A percentile compares a stretch with the other conserved stretches of the same genome.
Evolutionary conservation across 2,797 vertebrate species (phyloP).

Genomic region (Corythornis leucogaster): DNA sequence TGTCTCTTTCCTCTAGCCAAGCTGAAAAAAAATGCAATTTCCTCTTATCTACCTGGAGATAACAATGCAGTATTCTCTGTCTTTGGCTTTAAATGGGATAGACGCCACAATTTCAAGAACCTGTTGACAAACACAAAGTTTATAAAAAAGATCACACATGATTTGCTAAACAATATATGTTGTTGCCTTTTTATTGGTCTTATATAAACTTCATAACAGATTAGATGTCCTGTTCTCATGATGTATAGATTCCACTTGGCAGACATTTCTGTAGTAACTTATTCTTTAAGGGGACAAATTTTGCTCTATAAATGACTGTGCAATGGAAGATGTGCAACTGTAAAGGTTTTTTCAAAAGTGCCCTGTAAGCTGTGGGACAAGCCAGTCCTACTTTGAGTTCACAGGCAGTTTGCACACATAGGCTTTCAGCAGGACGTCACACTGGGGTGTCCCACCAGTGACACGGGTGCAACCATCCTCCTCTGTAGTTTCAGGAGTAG

Average conservation of each 20-base stretch:
- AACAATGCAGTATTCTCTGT: not conserved
- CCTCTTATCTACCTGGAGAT: not conserved
- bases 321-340: not conserved
- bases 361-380: accelerated
- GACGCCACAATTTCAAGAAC: not conserved
- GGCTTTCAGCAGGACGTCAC: too few relatives aligned
- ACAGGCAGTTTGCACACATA: not conserved
- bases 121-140: not conserved
- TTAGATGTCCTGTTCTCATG: not conserved
- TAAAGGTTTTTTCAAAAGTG: not conserved
- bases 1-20: not conserved
- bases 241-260: not conserved
- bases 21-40: not conserved
- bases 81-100: not conserved
- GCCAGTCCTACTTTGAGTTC: not conserved
- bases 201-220: not conserved
- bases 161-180: not conserved
- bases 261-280: not conserved
- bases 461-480: not conserved
- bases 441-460: not conserved
- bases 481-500: not conserved
- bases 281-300: not conserved
- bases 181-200: not conserved
- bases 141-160: not conserved
- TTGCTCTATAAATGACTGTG: not conserved